Evolutionary conservation across 2,113 vertebrate species (phyloP).

Genomic region (Aspiorhynchus laticeps): DNA sequence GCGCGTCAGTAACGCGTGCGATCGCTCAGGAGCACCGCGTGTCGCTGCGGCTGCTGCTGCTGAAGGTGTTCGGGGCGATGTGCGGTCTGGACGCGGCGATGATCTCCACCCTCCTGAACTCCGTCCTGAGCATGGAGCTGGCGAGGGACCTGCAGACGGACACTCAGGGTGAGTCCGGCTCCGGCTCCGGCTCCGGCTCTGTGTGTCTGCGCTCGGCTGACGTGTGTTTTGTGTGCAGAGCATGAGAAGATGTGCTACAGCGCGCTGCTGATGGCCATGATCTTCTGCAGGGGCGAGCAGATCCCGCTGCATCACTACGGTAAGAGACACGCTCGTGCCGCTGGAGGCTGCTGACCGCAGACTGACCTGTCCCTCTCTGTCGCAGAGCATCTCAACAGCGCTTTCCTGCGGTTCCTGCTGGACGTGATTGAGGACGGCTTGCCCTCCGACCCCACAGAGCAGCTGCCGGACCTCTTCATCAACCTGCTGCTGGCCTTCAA

Average conservation of each 20-base stretch:
- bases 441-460: slow-evolving; percentile 88
- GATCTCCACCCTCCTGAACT: slow-evolving; percentile 93
- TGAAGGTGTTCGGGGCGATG: slow-evolving; percentile 98
- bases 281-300: slow-evolving; percentile 96
- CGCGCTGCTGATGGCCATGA: slow-evolving; percentile 93
- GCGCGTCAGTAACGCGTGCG: background rate
- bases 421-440: slow-evolving; percentile 92
- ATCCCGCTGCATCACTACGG: slow-evolving; percentile 97
- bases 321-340: slow-evolving; percentile 60
- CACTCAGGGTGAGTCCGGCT: slow-evolving; percentile 80
- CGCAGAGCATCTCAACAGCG: slow-evolving; percentile 91
- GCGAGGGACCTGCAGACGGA: slow-evolving; percentile 94
- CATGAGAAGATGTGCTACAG: slow-evolving; percentile 99
- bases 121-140: slow-evolving; percentile 95
- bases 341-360: too few species aligned
- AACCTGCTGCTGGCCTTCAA: slow-evolving; percentile 94
- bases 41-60: slow-evolving; percentile 86
- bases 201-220: background rate
- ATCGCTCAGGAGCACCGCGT: slow-evolving; percentile 86
- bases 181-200: background rate
- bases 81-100: slow-evolving; percentile 89
- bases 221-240: slow-evolving; percentile 75
- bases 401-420: slow-evolving; percentile 90
- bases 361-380: slow-evolving; percentile 34
- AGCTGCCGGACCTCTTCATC: slow-evolving; percentile 92